phyloP scores from a whole-genome alignment of 2,113 vertebrate species.

The Turnix velox region DNA sequence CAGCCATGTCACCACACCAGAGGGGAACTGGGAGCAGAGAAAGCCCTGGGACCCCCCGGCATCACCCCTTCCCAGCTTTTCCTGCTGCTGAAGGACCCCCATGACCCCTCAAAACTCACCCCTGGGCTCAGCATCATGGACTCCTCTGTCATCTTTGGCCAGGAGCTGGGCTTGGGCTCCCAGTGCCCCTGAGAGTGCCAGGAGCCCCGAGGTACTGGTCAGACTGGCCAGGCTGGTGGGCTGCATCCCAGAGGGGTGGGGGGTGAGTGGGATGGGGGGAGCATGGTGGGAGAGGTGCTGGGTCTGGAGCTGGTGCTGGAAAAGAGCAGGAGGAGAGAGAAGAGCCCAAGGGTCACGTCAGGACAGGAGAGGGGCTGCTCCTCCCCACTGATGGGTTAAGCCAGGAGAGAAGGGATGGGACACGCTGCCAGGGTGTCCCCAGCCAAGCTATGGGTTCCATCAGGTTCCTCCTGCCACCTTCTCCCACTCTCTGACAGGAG shows the following conservation, averaged over 20 bases:
- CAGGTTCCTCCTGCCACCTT: accelerated
- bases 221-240: constrained; percentile 74
- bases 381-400: not conserved
- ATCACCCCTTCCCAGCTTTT: accelerated
- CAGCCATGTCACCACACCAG: not conserved
- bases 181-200: constrained; percentile 84
- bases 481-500: not conserved
- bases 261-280: constrained; percentile 86
- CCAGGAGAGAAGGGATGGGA: not conserved
- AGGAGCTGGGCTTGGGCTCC: constrained; percentile 83
- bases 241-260: constrained; percentile 83
- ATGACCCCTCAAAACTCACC: constrained; percentile 46
- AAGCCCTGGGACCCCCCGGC: not conserved
- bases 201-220: constrained; percentile 79
- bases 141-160: constrained; percentile 83
- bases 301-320: constrained; percentile 85
- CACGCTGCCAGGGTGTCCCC: not conserved
- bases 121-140: constrained; percentile 81
- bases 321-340: not conserved
- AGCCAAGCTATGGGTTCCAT: not conserved
- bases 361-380: not conserved
- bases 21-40: not conserved
- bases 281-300: constrained; percentile 89
- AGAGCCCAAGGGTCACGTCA: not conserved
- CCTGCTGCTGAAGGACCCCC: not conserved